Base-by-base conservation (phyloP, 2,888 invertebrate genomes). In the Cantharis rustica region DNA sequence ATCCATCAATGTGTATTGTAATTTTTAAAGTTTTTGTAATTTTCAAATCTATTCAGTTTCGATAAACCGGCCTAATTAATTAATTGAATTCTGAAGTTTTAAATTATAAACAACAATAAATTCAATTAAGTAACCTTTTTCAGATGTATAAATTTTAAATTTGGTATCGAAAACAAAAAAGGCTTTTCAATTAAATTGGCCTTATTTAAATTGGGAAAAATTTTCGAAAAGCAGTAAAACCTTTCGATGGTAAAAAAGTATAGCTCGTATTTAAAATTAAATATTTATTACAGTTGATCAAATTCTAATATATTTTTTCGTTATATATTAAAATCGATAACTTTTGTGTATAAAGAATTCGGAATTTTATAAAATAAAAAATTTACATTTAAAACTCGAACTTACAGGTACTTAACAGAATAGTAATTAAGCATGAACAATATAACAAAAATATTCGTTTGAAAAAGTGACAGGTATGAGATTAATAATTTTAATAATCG, bases 401-500 rank as follows among this genome's bases (percentile, higher is more conserved):
- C 47, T 47, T 47, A 47, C 47, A 47, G 47, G 64, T 66, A 66
- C 23, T 66, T 66, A 66, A 66, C 64, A 66, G 23, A 66, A 66
- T 66, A 20, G 17, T 66, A 74, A 77, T 74, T 74, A 74, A 74
- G 69, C 62, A 73, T 20, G 74, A 69, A 74, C 64, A 73, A 69
- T 74, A 47, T 61, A 68, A 77, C 74, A 77, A 74, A 77, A 74
- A 74, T 64, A 77, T 75, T 73, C 61, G 71, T 62, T 74, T 31
- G 63, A 74, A 69, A 74, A 77, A 77, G 83, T 84, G 84, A 84
- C 84, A 84, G 85, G 82, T 82, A 81, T 82, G 84, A 85, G 84
- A 86, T 86, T 86, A 86, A 86, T 86, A 86, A 85, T 85, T 85
- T 85, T 84, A 84, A 85, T 86, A 86, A 86, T 86, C 85, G 85